Conservation (phyloP, 2,797 vertebrate genomes). For the Knipowitschia caucasica region DNA sequence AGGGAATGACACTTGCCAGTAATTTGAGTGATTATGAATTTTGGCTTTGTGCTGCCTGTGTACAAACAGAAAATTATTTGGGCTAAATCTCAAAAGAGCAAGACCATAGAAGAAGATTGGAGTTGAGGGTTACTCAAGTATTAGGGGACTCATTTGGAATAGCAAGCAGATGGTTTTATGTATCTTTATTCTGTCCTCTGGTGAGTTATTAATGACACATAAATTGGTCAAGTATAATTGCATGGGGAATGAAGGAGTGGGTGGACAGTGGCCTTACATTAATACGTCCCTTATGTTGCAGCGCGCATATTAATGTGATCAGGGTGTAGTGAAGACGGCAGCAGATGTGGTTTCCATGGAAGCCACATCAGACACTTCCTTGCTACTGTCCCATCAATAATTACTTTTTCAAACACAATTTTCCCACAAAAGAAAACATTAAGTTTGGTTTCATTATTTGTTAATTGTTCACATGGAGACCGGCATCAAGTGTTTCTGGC, state of each 20-base stretch:
- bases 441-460: not conserved
- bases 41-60: constrained; percentile 6
- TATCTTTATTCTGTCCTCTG: too few species aligned
- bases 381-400: not conserved
- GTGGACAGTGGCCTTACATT: constrained; percentile 12
- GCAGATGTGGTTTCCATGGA: not conserved
- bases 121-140: too few species aligned
- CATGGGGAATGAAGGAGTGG: constrained; percentile 14
- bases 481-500: not conserved
- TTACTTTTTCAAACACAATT: not conserved
- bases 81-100: constrained; percentile 7
- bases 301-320: not conserved
- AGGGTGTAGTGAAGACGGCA: not conserved
- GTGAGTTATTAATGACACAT: not conserved
- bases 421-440: not conserved
- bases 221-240: not conserved
- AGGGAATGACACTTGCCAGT: not conserved
- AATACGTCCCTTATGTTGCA: constrained; percentile 1
- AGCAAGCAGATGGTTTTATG: too few species aligned
- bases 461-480: not conserved
- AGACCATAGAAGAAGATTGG: not conserved
- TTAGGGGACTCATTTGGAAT: too few species aligned
- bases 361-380: not conserved
- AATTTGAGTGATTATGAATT: constrained; percentile 6
- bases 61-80: constrained; percentile 11